These are phyloP conservation scores for Microhierax caerulescens DNA, from an alignment of 2,797 vertebrate genomes.

Conservation along the genomic window DNA sequence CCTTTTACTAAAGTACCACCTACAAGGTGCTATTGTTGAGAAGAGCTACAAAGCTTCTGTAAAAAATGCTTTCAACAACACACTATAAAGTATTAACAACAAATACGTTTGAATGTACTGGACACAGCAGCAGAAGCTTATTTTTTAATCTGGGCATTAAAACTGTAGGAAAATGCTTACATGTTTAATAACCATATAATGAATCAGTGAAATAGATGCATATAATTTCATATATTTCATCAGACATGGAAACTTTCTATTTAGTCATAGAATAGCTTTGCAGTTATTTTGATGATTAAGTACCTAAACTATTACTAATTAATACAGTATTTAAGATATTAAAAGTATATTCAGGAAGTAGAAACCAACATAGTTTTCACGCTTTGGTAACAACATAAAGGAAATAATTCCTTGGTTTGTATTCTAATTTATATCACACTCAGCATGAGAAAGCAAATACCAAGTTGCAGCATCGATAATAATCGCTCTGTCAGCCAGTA, in stretches of 20 bases:
- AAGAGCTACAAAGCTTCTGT: not conserved
- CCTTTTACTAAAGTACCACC: not conserved
- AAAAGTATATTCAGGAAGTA: not conserved
- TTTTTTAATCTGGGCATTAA: not conserved
- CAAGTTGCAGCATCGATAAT: not conserved
- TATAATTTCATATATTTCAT: not conserved
- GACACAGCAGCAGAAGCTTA: not conserved
- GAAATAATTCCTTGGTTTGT: not conserved
- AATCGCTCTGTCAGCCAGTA: not conserved
- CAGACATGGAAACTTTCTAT: not conserved
- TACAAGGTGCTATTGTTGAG: not conserved
- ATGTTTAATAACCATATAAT: not conserved
- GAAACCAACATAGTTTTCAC: not conserved
- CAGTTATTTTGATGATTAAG: not conserved
- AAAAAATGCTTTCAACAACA: not conserved
- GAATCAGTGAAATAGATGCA: not conserved
- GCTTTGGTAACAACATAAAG: not conserved
- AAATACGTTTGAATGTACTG: rapidly evolving
- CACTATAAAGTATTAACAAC: not conserved
- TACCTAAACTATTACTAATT: not conserved
- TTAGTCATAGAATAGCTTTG: not conserved
- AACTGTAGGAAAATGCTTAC: not conserved
- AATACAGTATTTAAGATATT: not conserved
- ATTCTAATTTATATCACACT: not conserved
- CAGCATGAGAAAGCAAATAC: not conserved